Base-by-base conservation (phyloP, 2,113 vertebrate species). In the Poeciliopsis turrubarensis region DNA sequence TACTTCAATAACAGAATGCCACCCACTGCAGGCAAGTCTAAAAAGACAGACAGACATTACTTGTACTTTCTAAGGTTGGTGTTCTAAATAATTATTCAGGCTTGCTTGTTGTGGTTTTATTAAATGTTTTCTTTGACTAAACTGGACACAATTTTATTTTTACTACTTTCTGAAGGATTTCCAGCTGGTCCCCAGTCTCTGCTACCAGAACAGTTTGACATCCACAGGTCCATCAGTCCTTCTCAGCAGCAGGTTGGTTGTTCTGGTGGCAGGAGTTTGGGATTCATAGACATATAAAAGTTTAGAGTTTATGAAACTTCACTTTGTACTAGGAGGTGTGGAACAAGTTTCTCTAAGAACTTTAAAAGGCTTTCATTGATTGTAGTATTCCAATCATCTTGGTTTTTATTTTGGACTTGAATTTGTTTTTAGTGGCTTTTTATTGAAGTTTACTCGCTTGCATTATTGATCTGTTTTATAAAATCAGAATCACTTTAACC, bases 181-280 rank as follows among this genome's bases (percentile, higher is more conserved):
- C 86, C 94, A 77, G 86, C 95, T 90, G 94, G 95, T 80, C 92
- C 94, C 79, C 97, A 94, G 89, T 93, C 94, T 22, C 88, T 97
- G 71, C 89, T 96, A 26, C 94, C 94, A 72, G 97, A 98, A 68
- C 96, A 96, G 26, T 97, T 97, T 93, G 95, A 96, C 60, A 80
- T 97, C 64, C 96, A 94, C 89, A 95, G 96, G 79, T 91, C 96
- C 13, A 87, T 96, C 88, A 98, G 97, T 78, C 96, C 97, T 64
- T 72, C 87, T 79, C 93, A 89, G 39, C 94, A 93, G 81, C 91
- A 92, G 90, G 92, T 93, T 57, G 57, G 31, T 10, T 9, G 22
- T 60, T 57, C 8, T 57, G 25, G 7, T 57, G 51, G 19, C 22
- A 57, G 22, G 25, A 57, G 17, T 57, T 37, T n/a, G 10, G 5